Percentiles rank a stretch among this genome's conserved stretches.
phyloP scores from a whole-genome alignment of 2,888 invertebrate species.

The Amblyjoppa fuscipennis region DNA sequence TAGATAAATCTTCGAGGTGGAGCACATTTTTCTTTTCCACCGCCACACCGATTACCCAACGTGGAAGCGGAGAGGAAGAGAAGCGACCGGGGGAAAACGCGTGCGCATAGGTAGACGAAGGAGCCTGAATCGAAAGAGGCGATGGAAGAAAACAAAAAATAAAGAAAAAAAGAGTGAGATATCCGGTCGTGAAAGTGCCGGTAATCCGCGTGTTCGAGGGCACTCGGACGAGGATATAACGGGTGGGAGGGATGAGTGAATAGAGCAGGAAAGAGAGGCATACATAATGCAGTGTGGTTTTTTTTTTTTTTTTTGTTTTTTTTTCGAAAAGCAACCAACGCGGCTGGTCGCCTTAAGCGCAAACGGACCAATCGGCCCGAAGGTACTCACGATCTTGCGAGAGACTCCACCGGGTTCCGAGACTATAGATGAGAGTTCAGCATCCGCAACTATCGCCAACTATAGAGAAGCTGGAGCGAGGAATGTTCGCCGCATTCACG shows the following conservation, averaged over 20 bases:
- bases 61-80: not conserved
- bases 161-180: conserved; percentile 59
- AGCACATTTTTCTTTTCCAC: conserved; percentile 68
- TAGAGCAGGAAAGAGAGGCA: conserved; percentile 68
- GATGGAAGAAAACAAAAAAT: conserved; percentile 47
- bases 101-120: conserved; percentile 23
- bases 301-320: conserved; percentile 9
- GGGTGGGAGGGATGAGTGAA: conserved; percentile 1
- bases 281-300: conserved; percentile 79
- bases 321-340: conserved; percentile 76
- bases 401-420: conserved; percentile 21
- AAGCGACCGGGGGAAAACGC: conserved; percentile 27
- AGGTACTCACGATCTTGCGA: conserved; percentile 45
- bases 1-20: conserved; percentile 70
- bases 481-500: conserved; percentile 60
- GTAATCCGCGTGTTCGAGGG: conserved; percentile 78
- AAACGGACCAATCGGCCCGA: conserved; percentile 76
- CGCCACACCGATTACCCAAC: conserved; percentile 32
- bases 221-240: conserved; percentile 76
- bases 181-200: conserved; percentile 64
- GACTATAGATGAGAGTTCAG: conserved; percentile 25
- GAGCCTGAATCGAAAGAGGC: conserved; percentile 37
- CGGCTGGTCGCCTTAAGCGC: conserved; percentile 73
- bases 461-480: conserved; percentile 1
- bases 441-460: conserved; percentile 7